These are phyloP conservation scores for Laupala kohalensis DNA, from an alignment of 1,140 invertebrate genomes.

Conservation along the genomic window DNA sequence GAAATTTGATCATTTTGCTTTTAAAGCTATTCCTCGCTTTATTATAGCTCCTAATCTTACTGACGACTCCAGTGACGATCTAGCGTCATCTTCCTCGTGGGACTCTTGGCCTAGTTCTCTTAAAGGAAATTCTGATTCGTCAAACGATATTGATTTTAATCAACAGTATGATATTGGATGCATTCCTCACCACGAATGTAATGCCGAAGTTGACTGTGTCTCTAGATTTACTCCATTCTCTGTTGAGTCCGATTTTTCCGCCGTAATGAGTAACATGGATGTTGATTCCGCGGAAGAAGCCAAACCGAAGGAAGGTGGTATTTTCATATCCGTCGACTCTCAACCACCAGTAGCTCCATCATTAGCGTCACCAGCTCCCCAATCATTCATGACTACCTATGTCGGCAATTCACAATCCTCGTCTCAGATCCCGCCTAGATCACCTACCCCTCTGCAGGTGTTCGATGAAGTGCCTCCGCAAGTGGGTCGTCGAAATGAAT, in stretches of 20 bases:
- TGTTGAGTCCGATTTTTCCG: background rate
- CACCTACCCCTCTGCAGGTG: too few species aligned
- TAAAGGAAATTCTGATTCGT: background rate
- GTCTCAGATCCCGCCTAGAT: too few species aligned
- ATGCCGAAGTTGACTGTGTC: background rate
- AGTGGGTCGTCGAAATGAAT: too few species aligned
- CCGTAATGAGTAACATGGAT: background rate
- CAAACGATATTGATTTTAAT: background rate
- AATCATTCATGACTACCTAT: too few species aligned
- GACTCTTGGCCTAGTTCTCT: background rate
- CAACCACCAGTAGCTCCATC: too few species aligned
- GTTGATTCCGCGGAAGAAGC: background rate
- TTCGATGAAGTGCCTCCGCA: too few species aligned
- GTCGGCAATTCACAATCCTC: too few species aligned
- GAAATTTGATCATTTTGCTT: background rate
- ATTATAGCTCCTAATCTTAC: background rate
- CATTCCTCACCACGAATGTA: background rate
- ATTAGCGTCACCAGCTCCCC: too few species aligned
- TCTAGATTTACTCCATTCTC: background rate
- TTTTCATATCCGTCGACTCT: background rate
- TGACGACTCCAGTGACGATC: background rate
- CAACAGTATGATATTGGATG: background rate
- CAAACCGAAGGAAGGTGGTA: background rate
- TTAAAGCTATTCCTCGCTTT: background rate
- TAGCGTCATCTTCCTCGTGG: background rate